Evolutionary conservation across 2,888 invertebrate genomes (phyloP).

Genomic region (Creontiades dilutus): DNA sequence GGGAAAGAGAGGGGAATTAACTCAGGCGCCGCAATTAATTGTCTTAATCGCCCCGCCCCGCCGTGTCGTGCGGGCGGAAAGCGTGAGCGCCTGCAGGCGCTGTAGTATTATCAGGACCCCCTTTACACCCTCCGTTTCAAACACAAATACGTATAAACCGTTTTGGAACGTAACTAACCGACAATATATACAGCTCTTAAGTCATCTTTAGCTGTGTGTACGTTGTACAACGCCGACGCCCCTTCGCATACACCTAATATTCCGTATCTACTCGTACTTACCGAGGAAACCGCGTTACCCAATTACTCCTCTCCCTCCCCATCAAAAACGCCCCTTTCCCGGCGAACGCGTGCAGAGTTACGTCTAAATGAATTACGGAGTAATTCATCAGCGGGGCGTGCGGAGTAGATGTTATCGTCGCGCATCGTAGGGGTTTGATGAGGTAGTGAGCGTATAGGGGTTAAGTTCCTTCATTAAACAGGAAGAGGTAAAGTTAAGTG

Average conservation of each 20-base stretch:
- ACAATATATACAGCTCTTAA: conserved; percentile 25
- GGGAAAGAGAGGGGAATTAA: neutral
- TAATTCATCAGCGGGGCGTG: neutral
- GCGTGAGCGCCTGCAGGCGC: conserved; percentile 1
- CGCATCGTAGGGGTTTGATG: neutral
- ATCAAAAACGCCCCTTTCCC: neutral
- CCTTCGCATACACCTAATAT: neutral
- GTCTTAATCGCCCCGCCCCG: conserved; percentile 11
- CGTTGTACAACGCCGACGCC: neutral
- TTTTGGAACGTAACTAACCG: neutral
- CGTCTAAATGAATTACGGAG: conserved; percentile 42
- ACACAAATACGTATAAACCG: neutral
- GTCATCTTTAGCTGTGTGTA: neutral
- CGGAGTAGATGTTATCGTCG: neutral
- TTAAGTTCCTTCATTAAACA: no score
- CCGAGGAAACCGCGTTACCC: neutral
- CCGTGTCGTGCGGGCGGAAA: neutral
- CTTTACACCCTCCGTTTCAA: neutral
- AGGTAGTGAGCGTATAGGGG: no score
- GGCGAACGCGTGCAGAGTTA: neutral
- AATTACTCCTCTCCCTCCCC: neutral
- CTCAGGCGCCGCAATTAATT: conserved; percentile 40
- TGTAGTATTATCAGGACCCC: neutral
- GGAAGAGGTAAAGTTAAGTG: no score
- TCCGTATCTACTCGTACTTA: neutral